A percentile compares a stretch with the other conserved stretches of the same genome.
These are phyloP conservation scores for Onychomys arenicola DNA, from an alignment of 2,797 vertebrate genomes.

Conservation along the genomic window DNA sequence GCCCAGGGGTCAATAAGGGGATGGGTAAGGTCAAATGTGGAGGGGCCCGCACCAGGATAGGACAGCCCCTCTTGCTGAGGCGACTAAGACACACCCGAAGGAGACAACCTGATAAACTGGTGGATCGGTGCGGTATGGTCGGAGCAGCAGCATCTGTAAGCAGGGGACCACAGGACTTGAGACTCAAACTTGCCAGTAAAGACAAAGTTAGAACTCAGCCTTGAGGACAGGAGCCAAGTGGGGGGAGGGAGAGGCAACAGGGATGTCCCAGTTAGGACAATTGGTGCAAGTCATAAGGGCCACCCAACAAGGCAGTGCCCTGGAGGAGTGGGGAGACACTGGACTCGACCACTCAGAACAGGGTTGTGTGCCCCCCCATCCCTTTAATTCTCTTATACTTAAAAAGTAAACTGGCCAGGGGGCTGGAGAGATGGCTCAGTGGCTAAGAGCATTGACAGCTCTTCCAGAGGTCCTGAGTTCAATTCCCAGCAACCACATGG, in stretches of 20 bases:
- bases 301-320: accelerated
- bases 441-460: not conserved
- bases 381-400: not conserved
- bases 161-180: not conserved
- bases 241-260: accelerated
- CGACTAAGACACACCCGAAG: not conserved
- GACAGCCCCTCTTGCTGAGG: not conserved
- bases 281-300: not conserved
- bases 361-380: accelerated
- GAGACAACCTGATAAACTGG: not conserved
- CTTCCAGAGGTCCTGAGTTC: not conserved
- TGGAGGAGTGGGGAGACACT: not conserved
- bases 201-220: not conserved
- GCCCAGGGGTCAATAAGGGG: not conserved
- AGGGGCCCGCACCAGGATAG: not conserved
- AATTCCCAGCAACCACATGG: not conserved
- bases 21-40: accelerated
- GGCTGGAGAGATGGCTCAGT: not conserved
- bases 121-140: accelerated
- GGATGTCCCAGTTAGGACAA: not conserved
- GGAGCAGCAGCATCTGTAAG: not conserved
- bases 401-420: not conserved
- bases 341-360: not conserved
- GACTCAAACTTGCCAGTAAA: not conserved
- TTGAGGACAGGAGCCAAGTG: not conserved